Percentiles rank a stretch among this genome's conserved stretches.
phyloP scores from a whole-genome alignment of 2,797 vertebrate genomes.

The Pogonophryne albipinna region DNA sequence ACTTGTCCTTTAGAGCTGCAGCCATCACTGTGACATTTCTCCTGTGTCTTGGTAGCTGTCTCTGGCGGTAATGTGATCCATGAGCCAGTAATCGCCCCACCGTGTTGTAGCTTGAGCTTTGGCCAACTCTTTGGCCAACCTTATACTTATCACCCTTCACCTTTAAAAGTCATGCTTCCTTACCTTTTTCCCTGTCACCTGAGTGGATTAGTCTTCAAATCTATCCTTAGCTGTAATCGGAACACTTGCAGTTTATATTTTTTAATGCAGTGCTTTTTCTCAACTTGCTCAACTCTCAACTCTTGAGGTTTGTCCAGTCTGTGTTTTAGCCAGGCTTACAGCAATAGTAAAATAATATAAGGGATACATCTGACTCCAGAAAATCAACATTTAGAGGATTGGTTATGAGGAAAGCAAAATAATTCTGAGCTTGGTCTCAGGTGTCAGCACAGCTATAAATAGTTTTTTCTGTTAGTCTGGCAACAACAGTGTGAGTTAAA shows the following conservation, averaged over 20 bases:
- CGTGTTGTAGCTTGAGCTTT: slow-evolving; percentile 29
- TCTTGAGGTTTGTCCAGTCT: not conserved
- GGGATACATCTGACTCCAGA: not conserved
- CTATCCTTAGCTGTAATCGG: slow-evolving; percentile 22
- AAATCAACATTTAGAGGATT: slow-evolving; percentile 28
- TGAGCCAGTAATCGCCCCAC: slow-evolving; percentile 39
- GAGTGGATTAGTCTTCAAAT: slow-evolving; percentile 23
- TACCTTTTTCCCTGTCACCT: slow-evolving; percentile 60
- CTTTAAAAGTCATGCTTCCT: slow-evolving; percentile 81
- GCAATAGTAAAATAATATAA: not conserved
- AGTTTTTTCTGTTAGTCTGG: slow-evolving; percentile 44
- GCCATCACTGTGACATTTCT: slow-evolving; percentile 65
- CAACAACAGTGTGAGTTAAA: slow-evolving; percentile 46
- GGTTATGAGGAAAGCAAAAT: slow-evolving; percentile 34
- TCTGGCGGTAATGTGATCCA: slow-evolving; percentile 78
- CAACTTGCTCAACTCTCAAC: slow-evolving; percentile 6
- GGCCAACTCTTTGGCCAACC: slow-evolving; percentile 33
- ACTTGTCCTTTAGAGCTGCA: slow-evolving; percentile 56
- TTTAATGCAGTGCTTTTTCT: slow-evolving; percentile 21
- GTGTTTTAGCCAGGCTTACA: not conserved
- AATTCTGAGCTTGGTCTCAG: slow-evolving; percentile 65
- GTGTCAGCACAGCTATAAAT: slow-evolving; percentile 75
- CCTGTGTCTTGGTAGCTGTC: slow-evolving; percentile 57
- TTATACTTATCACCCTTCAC: slow-evolving; percentile 68
- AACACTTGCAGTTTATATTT: slow-evolving; percentile 51